phyloP scores from a whole-genome alignment of 2,888 invertebrate species.

The Noctua pronuba region DNA sequence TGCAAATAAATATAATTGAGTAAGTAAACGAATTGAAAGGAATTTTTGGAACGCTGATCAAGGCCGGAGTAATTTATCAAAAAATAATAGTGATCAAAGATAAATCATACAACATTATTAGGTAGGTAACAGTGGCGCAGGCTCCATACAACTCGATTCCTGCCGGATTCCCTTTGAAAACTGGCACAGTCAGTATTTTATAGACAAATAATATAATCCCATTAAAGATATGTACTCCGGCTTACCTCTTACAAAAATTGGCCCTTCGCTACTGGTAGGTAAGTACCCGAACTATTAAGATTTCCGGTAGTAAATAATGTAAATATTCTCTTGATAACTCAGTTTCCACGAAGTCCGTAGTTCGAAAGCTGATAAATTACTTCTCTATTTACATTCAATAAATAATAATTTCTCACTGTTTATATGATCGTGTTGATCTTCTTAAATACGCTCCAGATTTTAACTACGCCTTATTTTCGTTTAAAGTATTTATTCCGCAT shows the following conservation, averaged over 20 bases:
- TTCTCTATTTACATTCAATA: too few species aligned
- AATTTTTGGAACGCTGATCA: neutral
- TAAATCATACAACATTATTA: neutral
- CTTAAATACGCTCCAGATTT: neutral
- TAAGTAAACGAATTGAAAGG: neutral
- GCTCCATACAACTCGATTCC: too few species aligned
- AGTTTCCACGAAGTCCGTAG: slow-evolving; percentile 1
- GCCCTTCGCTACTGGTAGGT: too few species aligned
- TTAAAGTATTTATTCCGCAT: neutral
- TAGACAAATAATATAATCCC: too few species aligned
- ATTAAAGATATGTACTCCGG: too few species aligned
- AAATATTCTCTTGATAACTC: neutral
- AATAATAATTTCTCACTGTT: neutral
- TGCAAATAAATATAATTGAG: too few species aligned
- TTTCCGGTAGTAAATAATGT: neutral
- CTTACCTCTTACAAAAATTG: too few species aligned
- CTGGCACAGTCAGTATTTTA: too few species aligned
- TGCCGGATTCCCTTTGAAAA: too few species aligned
- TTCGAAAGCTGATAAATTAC: neutral
- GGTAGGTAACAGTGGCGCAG: too few species aligned
- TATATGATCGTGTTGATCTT: neutral
- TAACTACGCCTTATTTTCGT: neutral
- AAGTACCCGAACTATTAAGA: neutral
- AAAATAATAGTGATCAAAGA: neutral
- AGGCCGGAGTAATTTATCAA: too few species aligned